phyloP scores from a whole-genome alignment of 2,113 vertebrate genomes.

The Sylvietta virens region DNA sequence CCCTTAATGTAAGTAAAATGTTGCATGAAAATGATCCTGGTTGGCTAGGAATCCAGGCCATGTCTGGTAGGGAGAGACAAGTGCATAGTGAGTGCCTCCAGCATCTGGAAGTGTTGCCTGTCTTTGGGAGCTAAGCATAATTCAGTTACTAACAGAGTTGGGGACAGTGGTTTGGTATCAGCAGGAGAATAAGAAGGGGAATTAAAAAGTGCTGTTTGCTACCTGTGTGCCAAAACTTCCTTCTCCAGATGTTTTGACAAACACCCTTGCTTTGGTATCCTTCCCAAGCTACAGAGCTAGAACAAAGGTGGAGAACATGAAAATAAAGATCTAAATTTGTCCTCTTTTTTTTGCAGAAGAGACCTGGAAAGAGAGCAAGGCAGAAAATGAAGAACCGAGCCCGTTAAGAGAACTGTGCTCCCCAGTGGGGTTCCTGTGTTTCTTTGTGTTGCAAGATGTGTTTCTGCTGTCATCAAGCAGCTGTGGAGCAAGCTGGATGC shows the following conservation, averaged over 20 bases:
- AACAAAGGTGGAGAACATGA: not conserved
- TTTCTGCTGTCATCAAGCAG: not conserved
- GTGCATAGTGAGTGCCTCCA: not conserved
- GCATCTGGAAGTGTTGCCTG: not conserved
- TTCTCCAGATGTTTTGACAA: not conserved
- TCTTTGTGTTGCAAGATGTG: not conserved
- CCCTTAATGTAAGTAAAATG: conserved; percentile 71
- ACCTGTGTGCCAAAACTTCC: not conserved
- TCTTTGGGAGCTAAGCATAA: not conserved
- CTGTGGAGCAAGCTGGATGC: not conserved
- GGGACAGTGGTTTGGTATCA: not conserved
- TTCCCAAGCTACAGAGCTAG: not conserved
- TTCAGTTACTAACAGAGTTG: not conserved
- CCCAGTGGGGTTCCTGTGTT: not conserved
- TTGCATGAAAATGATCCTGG: not conserved
- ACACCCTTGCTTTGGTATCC: not conserved
- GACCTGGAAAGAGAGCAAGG: conserved; percentile 87
- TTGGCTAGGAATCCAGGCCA: not conserved
- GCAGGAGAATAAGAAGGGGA: not conserved
- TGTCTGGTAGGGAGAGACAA: not conserved
- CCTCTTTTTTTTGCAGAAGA: conserved; percentile 76
- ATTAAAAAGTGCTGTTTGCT: not conserved
- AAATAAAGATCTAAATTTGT: not conserved
- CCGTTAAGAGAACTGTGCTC: conserved; percentile 31
- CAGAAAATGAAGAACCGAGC: conserved; percentile 86